These are phyloP conservation scores for Caenorhabditis sinica DNA, from an alignment of 2,888 invertebrate genomes.

Conservation along the genomic window DNA sequence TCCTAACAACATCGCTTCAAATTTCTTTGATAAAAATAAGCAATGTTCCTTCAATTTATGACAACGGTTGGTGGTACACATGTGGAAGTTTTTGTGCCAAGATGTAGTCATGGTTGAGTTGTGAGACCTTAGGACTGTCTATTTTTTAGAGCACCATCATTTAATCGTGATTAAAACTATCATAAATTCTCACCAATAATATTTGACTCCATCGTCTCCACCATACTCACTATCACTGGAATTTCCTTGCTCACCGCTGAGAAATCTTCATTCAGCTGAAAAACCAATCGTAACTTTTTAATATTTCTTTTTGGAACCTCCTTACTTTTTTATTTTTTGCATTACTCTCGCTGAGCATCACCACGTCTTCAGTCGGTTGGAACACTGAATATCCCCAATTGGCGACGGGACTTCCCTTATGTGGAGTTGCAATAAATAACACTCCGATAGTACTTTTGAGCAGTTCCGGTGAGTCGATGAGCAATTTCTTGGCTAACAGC, in stretches of 20 bases:
- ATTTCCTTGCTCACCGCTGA: slow-evolving; percentile 67
- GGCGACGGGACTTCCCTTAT: slow-evolving; percentile 79
- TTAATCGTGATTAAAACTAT: neutral
- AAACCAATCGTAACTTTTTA: slow-evolving; percentile 13
- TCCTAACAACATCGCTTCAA: no score
- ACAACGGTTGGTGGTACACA: no score
- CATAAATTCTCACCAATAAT: slow-evolving; percentile 69
- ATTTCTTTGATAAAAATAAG: no score
- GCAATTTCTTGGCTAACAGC: slow-evolving; percentile 78
- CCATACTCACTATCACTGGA: slow-evolving; percentile 78
- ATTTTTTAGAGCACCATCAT: no score
- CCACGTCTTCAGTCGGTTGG: slow-evolving; percentile 78
- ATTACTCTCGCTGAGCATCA: slow-evolving; percentile 74
- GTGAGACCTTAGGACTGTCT: no score
- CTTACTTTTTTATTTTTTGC: slow-evolving; percentile 74
- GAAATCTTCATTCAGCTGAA: slow-evolving; percentile 79
- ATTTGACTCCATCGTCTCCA: slow-evolving; percentile 77
- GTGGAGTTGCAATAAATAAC: slow-evolving; percentile 82
- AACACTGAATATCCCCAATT: slow-evolving; percentile 74
- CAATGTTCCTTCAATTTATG: no score
- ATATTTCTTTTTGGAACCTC: neutral
- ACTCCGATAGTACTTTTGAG: slow-evolving; percentile 73
- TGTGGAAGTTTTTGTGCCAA: no score
- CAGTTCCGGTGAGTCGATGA: slow-evolving; percentile 75
- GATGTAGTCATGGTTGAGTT: no score